A percentile compares a stretch with the other conserved stretches of the same genome.
These are phyloP conservation scores for Herminia tarsipennalis DNA, from an alignment of 2,888 invertebrate species.

Conservation along the genomic window DNA sequence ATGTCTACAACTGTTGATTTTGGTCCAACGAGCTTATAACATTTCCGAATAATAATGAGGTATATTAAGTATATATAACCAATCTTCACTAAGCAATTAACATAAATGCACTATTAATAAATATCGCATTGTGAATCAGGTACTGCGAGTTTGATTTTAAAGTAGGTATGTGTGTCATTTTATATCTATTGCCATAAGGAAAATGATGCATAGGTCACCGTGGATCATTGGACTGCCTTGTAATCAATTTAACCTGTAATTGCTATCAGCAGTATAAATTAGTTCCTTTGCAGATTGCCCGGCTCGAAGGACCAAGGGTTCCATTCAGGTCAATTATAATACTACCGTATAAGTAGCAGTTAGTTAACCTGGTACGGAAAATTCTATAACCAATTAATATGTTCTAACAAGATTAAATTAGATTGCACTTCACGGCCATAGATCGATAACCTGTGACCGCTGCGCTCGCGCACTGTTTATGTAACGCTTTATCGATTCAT, in stretches of 20 bases:
- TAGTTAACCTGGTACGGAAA: slow-evolving; percentile 4
- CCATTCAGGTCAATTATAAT: no score
- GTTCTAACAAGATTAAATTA: slow-evolving; percentile 32
- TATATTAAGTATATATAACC: no score
- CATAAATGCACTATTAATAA: no score
- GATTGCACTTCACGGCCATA: slow-evolving; percentile 30
- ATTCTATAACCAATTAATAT: slow-evolving; percentile 22
- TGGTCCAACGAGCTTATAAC: no score
- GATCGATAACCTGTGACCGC: slow-evolving; percentile 44
- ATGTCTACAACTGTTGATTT: no score
- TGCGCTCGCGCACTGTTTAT: slow-evolving; percentile 28
- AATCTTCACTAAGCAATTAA: no score
- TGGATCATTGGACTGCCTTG: slow-evolving; percentile 2
- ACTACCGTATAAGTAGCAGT: slow-evolving; percentile 2
- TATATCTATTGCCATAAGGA: slow-evolving; percentile 2
- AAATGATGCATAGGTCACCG: slow-evolving; percentile 1
- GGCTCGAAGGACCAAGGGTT: no score
- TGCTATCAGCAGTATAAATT: neutral
- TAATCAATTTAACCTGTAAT: slow-evolving; percentile 9
- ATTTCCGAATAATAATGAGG: no score
- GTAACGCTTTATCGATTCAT: slow-evolving; percentile 35
- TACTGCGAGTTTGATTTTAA: neutral
- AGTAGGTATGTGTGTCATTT: neutral
- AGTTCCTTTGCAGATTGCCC: neutral
- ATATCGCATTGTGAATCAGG: neutral